Evolutionary conservation across 1,140 invertebrate genomes (phyloP).

Genomic region (Tetragnatha versicolor): DNA sequence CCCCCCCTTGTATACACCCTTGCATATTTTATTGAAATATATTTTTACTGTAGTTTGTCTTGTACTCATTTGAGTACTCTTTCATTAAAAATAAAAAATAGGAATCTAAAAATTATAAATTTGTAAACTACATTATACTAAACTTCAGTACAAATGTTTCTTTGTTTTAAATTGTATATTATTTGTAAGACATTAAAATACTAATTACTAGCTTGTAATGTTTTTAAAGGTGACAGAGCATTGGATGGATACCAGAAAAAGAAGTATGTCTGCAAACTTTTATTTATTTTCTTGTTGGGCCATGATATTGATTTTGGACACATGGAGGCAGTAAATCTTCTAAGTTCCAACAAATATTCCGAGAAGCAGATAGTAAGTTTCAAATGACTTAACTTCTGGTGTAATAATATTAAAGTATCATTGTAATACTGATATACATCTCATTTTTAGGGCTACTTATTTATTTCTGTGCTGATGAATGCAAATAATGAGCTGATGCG

Average conservation of each 20-base stretch:
- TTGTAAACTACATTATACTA: too few relatives aligned
- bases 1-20: too few relatives aligned
- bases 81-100: too few relatives aligned
- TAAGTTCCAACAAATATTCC: slow-evolving; percentile 99
- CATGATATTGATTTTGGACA: slow-evolving; percentile 99
- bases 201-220: too few relatives aligned
- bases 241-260: slow-evolving; percentile 99
- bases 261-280: slow-evolving; percentile 99
- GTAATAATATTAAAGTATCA: neutral
- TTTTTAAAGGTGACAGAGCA: slow-evolving; percentile 86
- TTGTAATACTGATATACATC: neutral
- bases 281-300: slow-evolving; percentile 98
- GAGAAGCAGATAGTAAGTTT: slow-evolving; percentile 99
- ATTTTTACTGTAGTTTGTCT: too few relatives aligned
- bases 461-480: slow-evolving; percentile 87
- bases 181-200: too few relatives aligned
- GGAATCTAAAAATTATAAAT: too few relatives aligned
- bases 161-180: too few relatives aligned
- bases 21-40: too few relatives aligned
- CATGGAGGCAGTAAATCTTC: slow-evolving; percentile 99
- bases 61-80: too few relatives aligned
- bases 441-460: slow-evolving; percentile 67
- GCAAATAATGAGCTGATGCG: slow-evolving; percentile 99
- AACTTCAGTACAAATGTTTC: too few relatives aligned
- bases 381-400: slow-evolving; percentile 8